These are phyloP conservation scores for Pherbina coryleti DNA, from an alignment of 2,888 invertebrate species.

Conservation along the genomic window DNA sequence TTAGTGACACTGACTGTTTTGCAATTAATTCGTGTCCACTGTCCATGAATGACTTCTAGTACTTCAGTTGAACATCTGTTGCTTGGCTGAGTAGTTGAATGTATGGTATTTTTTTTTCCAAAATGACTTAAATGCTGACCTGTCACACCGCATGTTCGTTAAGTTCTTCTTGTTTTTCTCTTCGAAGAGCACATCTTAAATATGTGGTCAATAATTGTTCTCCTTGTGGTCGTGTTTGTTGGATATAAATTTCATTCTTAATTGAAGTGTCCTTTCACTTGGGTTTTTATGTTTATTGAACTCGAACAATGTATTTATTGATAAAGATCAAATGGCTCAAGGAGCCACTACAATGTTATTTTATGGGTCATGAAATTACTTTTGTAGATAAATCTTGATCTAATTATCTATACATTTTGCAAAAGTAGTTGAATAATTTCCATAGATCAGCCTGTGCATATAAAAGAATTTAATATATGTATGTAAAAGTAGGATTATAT, in stretches of 20 bases:
- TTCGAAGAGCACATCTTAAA: background rate
- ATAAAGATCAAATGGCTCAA: too few relatives aligned
- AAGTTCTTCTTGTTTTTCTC: background rate
- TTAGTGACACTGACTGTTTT: background rate
- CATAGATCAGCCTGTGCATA: too few relatives aligned
- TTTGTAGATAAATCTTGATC: too few relatives aligned
- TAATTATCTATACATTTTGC: too few relatives aligned
- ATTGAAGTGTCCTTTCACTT: constrained; percentile 32
- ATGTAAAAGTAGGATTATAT: too few relatives aligned
- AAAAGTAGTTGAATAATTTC: too few relatives aligned
- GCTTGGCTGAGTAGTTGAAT: background rate
- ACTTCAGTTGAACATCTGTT: background rate
- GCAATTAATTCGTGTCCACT: constrained; percentile 31
- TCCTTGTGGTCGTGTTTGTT: constrained; percentile 15
- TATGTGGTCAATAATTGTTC: constrained; percentile 25
- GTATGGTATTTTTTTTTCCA: background rate
- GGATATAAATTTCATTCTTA: constrained; percentile 40
- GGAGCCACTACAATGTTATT: too few relatives aligned
- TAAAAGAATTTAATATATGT: too few relatives aligned
- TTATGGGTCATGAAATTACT: too few relatives aligned
- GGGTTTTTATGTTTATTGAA: constrained; percentile 8
- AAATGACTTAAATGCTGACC: constrained; percentile 1
- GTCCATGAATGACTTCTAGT: background rate
- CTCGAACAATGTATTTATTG: too few relatives aligned
- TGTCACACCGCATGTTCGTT: constrained; percentile 2